phyloP scores from a whole-genome alignment of 2,888 invertebrate species.

The Brenthis ino region DNA sequence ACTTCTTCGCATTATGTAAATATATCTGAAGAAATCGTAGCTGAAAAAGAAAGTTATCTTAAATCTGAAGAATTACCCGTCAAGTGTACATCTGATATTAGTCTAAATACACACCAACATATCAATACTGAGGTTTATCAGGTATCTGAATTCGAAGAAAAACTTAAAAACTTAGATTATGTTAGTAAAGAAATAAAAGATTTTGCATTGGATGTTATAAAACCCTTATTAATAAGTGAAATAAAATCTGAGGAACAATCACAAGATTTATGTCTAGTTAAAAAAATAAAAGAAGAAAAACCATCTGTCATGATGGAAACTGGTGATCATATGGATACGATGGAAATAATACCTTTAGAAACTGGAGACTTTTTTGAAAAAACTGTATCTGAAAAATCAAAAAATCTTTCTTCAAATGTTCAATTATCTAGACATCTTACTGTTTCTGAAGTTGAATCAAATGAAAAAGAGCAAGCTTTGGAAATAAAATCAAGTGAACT shows the following conservation, averaged over 20 bases:
- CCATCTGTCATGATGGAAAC: conserved; percentile 52
- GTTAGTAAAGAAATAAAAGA: conserved; percentile 45
- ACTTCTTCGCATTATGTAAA: conserved; percentile 67
- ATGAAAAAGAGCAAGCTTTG: conserved; percentile 68
- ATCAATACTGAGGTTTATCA: conserved; percentile 54
- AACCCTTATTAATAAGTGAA: conserved; percentile 68
- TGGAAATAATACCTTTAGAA: conserved; percentile 50
- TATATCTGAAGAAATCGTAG: conserved; percentile 52
- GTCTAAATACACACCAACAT: conserved; percentile 52
- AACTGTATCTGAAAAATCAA: conserved; percentile 45
- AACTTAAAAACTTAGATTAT: conserved; percentile 40
- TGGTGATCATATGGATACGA: conserved; percentile 50
- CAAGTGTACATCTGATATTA: conserved; percentile 46
- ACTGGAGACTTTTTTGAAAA: conserved; percentile 49
- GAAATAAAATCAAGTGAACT: conserved; percentile 39
- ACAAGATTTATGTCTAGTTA: conserved; percentile 46
- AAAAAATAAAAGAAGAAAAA: conserved; percentile 42
- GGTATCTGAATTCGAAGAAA: conserved; percentile 52
- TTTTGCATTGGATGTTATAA: conserved; percentile 49
- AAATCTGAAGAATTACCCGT: conserved; percentile 45
- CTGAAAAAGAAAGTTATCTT: conserved; percentile 57
- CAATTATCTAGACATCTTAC: conserved; percentile 77
- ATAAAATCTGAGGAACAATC: conserved; percentile 69
- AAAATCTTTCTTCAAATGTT: conserved; percentile 46
- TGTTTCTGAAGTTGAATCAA: conserved; percentile 74